Evolutionary conservation across 2,797 vertebrate species (phyloP).

Genomic region (Sarcoramphus papa): DNA sequence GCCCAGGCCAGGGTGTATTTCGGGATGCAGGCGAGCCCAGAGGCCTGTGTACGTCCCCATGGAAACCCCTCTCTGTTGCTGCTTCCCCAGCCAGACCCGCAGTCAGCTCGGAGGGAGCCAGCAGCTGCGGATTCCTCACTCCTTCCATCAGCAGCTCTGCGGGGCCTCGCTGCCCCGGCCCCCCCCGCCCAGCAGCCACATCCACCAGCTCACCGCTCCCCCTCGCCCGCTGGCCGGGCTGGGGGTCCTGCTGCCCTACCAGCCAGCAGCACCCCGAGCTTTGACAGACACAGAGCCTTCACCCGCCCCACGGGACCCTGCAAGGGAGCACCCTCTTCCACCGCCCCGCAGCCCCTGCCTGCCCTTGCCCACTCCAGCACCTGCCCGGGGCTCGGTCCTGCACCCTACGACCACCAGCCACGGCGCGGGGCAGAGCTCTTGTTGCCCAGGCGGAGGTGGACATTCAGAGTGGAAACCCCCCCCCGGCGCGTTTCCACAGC

Average conservation of each 20-base stretch:
- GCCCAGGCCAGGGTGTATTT: not conserved
- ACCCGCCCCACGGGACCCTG: accelerated
- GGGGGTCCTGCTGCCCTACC: not conserved
- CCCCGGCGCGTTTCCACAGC: constrained; percentile 17
- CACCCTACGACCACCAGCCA: accelerated
- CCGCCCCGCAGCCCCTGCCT: accelerated
- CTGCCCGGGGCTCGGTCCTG: not conserved
- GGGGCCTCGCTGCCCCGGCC: not conserved
- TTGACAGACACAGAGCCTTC: not conserved
- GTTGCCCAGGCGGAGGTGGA: constrained; percentile 5
- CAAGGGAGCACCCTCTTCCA: not conserved
- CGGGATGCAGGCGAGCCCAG: not conserved
- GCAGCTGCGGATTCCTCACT: constrained; percentile 68
- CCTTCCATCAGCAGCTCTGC: constrained; percentile 48
- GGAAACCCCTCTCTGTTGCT: constrained; percentile 39
- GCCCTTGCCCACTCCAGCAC: not conserved
- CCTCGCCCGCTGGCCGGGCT: accelerated
- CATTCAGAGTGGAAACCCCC: constrained; percentile 9
- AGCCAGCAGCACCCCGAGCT: accelerated
- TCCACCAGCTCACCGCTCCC: not conserved
- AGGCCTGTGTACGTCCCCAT: constrained; percentile 36
- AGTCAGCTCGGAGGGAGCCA: not conserved
- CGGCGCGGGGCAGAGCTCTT: accelerated
- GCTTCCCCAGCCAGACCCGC: not conserved
- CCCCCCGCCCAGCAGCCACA: not conserved